Base-by-base conservation (phyloP, 1,140 invertebrate genomes). In the Caenorhabditis remanei region DNA sequence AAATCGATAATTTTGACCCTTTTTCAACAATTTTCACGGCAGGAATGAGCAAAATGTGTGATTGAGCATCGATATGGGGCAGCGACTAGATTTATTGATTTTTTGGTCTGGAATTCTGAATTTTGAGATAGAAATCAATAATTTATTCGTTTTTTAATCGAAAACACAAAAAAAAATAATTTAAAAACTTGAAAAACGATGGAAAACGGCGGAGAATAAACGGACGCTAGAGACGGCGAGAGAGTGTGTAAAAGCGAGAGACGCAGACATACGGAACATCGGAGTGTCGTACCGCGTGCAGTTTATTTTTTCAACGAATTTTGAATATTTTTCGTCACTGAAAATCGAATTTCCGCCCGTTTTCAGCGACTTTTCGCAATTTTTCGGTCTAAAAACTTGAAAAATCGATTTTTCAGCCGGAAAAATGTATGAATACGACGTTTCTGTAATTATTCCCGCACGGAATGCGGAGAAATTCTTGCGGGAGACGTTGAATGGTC, bases 41-140 rank as follows among this genome's bases (percentile, higher is more conserved):
- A 75, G 41, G 11, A 75, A 75, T n/a, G 67, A 75, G 67, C 67
- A 75, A 75, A 75, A 41, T 48, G 67, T 46, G 41, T 46, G 67
- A 75, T 19, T 21, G 71, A 79, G 16, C 71, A 79, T 79, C 46
- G 61, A 53, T 11, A 16, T 53, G 13, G 50, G 11, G 13, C 16
- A 14, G 13, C 50, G 50, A 53, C 16, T 53, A 32, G 32, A 32
- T 53, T 53, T 53, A 53, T 53, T 53, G 50, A 53, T 53, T 53
- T 53, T 11, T 11, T 53, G 50, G 16, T 11, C 50, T 53, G 50
- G 11, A 53, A 53, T 9, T 11, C 61, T 9, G 32, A 24, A 11
- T 63, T 58, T 58, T 58, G 0, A 19, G 19, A 4, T 7, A 21
- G 2, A 40, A 21, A 21, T 63, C 24, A 9, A 63, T 32, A 63